Evolutionary conservation across 2,888 invertebrate genomes (phyloP), one percentile per base, ranked within the genome.

Genomic region (Calameuta filiformis): DNA sequence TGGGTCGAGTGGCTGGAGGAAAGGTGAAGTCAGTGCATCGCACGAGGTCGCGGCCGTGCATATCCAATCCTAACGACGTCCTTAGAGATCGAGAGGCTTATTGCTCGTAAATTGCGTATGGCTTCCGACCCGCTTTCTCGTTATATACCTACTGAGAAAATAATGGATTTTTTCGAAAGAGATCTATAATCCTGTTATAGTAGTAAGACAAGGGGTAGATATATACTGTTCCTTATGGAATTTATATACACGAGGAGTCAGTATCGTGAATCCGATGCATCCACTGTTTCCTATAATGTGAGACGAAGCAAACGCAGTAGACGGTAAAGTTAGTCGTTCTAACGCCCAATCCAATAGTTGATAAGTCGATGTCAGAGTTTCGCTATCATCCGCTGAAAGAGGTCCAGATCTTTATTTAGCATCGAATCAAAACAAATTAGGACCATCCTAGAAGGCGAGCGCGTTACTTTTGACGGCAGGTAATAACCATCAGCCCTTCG

Each of bases 21-120:
- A 86, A 87, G 89, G 88, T 87, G 86, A 88, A 83, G 83, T 85
- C 87, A 85, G 87, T 83, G 82, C 86, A 82, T 84, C 84, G 84
- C 86, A 82, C 86, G 88, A 88, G 90, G 89, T 89, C 89, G 89
- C 85, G 89, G 86, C 88, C 87, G 85, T 87, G 89, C 87, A 88
- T 86, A 89, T 88, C 87, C 84, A 86, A 83, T 82, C 87, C 84
- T 88, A 90, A 90, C 89, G 87, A 89, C 87, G 88, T 89, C 88
- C 87, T 87, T 85, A 76, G 79, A 85, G 87, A 88, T 89, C 87
- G 83, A 84, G 84, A 83, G 83, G 81, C 85, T 86, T 86, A 87
- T 89, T 86, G 89, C 89, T 89, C 90, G 88, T 90, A 89, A 89
- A 89, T 89, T 86, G 88, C 87, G 84, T 84, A 81, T 85, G 86